Conservation (phyloP, 1,140 invertebrate genomes). For the Drosophila orena region DNA sequence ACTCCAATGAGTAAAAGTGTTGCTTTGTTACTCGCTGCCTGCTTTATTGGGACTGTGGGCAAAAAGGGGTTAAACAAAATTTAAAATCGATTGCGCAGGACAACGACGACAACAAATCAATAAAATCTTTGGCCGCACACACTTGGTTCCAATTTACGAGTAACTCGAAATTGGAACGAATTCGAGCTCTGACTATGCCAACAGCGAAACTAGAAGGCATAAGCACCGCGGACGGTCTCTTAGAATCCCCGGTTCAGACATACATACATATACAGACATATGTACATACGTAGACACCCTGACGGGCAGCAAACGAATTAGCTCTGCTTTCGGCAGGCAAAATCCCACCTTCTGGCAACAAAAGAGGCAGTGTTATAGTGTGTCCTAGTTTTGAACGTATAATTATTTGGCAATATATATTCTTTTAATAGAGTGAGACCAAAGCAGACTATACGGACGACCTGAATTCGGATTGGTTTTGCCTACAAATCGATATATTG, state of each 20-base stretch:
- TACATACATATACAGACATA: too few relatives aligned
- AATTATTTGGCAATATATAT: constrained; percentile 72
- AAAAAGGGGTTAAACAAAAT: constrained; percentile 29
- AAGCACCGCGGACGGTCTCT: constrained; percentile 24
- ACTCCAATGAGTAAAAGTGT: constrained; percentile 33
- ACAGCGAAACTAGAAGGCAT: constrained; percentile 69
- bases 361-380: constrained; percentile 17
- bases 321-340: too few relatives aligned
- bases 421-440: constrained; percentile 5
- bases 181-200: constrained; percentile 34
- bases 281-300: too few relatives aligned
- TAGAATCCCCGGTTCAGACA: background rate
- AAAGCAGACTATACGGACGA: constrained; percentile 51
- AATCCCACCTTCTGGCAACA: too few relatives aligned
- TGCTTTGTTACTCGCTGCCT: constrained; percentile 22
- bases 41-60: constrained; percentile 28
- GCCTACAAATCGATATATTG: constrained; percentile 28
- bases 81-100: constrained; percentile 49
- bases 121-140: constrained; percentile 57
- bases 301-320: too few relatives aligned
- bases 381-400: constrained; percentile 62
- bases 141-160: constrained; percentile 2
- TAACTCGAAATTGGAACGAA: constrained; percentile 12
- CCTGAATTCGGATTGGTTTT: constrained; percentile 35
- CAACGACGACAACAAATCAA: constrained; percentile 57